These are phyloP conservation scores for Hydra vulgaris DNA, from an alignment of 30 jellyfish, hydroid and myxozoan species.

Conservation along the genomic window DNA sequence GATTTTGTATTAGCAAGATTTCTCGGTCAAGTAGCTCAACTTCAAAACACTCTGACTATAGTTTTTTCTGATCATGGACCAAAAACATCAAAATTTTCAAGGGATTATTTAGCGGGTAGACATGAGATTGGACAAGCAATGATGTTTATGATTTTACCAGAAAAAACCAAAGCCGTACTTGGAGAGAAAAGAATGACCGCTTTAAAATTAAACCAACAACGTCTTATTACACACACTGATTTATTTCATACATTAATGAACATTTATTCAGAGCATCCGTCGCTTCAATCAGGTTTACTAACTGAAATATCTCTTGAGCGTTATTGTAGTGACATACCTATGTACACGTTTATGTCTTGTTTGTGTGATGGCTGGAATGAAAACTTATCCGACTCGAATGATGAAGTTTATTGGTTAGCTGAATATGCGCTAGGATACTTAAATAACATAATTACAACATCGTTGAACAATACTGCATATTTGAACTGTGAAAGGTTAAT, in stretches of 20 bases:
- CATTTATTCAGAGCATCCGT: constrained; percentile 19
- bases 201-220: constrained; percentile 50
- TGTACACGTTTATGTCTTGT: constrained; percentile 78
- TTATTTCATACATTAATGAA: constrained; percentile 54
- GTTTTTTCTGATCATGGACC: constrained; percentile 97
- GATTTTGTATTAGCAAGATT: constrained; percentile 55
- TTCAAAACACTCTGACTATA: constrained; percentile 58
- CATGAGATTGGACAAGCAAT: constrained; percentile 78
- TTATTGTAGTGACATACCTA: constrained; percentile 59
- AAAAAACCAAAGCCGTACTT: constrained; percentile 19
- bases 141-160: constrained; percentile 75
- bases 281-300: constrained; percentile 71
- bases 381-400: constrained; percentile 49
- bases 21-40: constrained; percentile 22
- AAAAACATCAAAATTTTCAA: constrained; percentile 69
- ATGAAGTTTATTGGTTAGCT: constrained; percentile 76
- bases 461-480: constrained; percentile 40
- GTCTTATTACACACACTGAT: constrained; percentile 49
- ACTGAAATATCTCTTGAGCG: constrained; percentile 37
- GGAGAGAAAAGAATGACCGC: constrained; percentile 30
- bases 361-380: constrained; percentile 57
- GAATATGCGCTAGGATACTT: constrained; percentile 83
- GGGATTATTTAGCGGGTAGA: constrained; percentile 75
- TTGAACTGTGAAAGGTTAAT: constrained; percentile 86
- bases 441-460: constrained; percentile 32